Evolutionary conservation across 2,797 vertebrate genomes (phyloP).

Genomic region (Chlorospingus semifuscus): DNA sequence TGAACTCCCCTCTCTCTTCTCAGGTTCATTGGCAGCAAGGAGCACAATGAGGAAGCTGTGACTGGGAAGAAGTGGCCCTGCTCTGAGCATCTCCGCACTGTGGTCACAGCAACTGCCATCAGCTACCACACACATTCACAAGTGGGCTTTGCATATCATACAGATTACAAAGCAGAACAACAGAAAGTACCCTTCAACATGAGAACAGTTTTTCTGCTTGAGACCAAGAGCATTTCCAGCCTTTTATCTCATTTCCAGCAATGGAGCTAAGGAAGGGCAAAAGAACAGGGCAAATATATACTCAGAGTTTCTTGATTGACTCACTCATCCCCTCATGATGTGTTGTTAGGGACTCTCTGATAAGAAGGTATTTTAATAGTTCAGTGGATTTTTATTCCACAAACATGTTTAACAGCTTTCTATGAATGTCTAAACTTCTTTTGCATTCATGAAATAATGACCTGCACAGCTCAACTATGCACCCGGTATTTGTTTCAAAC

Average conservation of each 20-base stretch:
- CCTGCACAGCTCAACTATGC: background rate
- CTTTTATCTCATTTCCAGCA: background rate
- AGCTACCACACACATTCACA: background rate
- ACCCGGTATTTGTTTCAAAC: background rate
- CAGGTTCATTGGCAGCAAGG: background rate
- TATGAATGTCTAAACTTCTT: background rate
- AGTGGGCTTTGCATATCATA: background rate
- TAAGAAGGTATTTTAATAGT: background rate
- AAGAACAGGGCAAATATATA: background rate
- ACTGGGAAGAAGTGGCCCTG: background rate
- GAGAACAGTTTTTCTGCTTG: background rate
- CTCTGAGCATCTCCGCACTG: background rate
- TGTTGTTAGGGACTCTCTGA: background rate
- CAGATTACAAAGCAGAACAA: background rate
- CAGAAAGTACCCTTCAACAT: background rate
- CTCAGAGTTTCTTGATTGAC: background rate
- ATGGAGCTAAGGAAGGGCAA: background rate
- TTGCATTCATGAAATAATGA: background rate
- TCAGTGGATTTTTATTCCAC: background rate
- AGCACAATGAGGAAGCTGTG: background rate
- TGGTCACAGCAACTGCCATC: background rate
- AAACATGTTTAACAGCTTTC: background rate
- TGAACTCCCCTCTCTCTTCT: conserved; percentile 4
- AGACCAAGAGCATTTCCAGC: background rate
- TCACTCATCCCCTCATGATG: background rate